These are phyloP conservation scores for Nycteola revayana DNA, from an alignment of 2,888 invertebrate species.

Conservation along the genomic window DNA sequence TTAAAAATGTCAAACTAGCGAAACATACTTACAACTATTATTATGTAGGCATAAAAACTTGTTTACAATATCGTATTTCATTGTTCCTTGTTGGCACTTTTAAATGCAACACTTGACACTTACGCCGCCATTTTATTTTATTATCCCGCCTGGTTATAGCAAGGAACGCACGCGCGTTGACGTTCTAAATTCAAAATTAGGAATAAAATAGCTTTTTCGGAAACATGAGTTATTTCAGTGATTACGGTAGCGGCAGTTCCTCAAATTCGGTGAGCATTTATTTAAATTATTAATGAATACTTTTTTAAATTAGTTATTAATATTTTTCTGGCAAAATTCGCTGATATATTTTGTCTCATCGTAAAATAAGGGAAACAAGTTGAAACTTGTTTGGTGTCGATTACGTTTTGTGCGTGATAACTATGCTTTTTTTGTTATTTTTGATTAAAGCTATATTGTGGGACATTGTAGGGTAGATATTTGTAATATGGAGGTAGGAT, in stretches of 20 bases:
- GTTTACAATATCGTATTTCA: constrained; percentile 21
- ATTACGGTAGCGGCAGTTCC: constrained; percentile 51
- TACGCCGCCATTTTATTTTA: too few relatives aligned
- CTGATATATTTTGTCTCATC: too few relatives aligned
- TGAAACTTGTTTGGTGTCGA: constrained; percentile 12
- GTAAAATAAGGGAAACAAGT: constrained; percentile 4
- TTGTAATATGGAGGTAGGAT: too few relatives aligned
- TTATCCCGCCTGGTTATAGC: constrained; percentile 24
- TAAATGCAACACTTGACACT: too few relatives aligned
- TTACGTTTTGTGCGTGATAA: too few relatives aligned
- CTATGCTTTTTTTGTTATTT: too few relatives aligned
- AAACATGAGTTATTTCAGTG: constrained; percentile 38
- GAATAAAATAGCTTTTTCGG: constrained; percentile 23
- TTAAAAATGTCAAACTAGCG: constrained; percentile 5
- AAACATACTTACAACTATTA: background rate
- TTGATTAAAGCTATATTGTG: too few relatives aligned
- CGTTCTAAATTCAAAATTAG: constrained; percentile 26
- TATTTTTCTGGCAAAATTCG: too few relatives aligned
- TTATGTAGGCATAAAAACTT: constrained; percentile 1
- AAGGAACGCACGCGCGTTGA: constrained; percentile 15
- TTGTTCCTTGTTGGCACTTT: constrained; percentile 4
- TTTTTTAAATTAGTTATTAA: too few relatives aligned
- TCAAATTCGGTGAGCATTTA: constrained; percentile 48
- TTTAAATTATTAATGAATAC: too few relatives aligned
- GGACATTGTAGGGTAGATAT: too few relatives aligned